Evolutionary conservation across 2,113 vertebrate genomes (phyloP).

Genomic region (Clinocottus analis): DNA sequence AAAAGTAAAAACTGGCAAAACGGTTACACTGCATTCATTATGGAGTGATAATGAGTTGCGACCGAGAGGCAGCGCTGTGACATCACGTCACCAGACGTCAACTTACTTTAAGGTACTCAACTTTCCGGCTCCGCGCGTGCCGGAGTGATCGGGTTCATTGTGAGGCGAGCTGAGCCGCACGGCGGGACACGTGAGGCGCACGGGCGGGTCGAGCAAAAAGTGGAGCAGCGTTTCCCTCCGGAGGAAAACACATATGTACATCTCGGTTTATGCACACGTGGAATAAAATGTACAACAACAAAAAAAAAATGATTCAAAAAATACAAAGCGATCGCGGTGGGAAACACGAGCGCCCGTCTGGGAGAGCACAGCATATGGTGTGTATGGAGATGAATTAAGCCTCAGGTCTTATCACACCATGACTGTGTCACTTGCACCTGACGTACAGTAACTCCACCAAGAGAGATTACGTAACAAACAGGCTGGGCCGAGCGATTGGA

Average conservation of each 20-base stretch:
- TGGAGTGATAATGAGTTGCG: not conserved
- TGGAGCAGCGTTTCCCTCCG: constrained; percentile 75
- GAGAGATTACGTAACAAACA: constrained; percentile 13
- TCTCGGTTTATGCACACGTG: constrained; percentile 47
- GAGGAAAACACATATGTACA: constrained; percentile 66
- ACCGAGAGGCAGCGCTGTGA: not conserved
- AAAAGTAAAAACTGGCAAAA: not conserved
- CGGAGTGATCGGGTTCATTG: constrained; percentile 50
- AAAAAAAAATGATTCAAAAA: no score
- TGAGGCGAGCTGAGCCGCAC: constrained; percentile 50
- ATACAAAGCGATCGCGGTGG: not conserved
- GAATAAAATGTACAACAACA: constrained; percentile 21
- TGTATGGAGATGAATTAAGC: constrained; percentile 1
- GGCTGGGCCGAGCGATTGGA: constrained; percentile 17
- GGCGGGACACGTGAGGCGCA: constrained; percentile 70
- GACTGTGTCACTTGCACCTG: constrained; percentile 31
- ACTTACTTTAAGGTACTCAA: constrained; percentile 5
- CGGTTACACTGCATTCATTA: not conserved
- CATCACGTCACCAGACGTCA: not conserved
- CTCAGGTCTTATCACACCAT: constrained; percentile 15
- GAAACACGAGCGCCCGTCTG: constrained; percentile 3
- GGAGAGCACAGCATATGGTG: constrained; percentile 37
- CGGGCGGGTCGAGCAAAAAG: constrained; percentile 60
- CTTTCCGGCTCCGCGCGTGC: constrained; percentile 15
- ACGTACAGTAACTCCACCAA: constrained; percentile 18